phyloP scores from a whole-genome alignment of 2,888 invertebrate species.

The Scelioninae gen. 1 region DNA sequence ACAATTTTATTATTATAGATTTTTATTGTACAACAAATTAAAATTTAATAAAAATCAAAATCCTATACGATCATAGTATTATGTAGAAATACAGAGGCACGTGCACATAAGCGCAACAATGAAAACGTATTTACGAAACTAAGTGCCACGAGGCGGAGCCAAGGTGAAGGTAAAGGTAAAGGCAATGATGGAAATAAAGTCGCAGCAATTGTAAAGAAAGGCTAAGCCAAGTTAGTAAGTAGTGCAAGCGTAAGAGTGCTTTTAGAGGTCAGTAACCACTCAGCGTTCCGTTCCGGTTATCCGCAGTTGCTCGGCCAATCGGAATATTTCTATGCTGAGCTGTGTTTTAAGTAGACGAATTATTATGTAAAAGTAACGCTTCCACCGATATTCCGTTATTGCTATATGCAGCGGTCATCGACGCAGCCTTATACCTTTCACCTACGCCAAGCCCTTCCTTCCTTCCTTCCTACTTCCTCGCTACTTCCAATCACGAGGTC shows the following conservation, averaged over 20 bases:
- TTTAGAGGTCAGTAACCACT: constrained; percentile 80
- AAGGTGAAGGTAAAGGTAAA: constrained; percentile 80
- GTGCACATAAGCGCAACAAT: constrained; percentile 39
- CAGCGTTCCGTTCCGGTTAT: constrained; percentile 80
- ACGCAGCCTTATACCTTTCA: constrained; percentile 65
- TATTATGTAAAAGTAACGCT: constrained; percentile 78
- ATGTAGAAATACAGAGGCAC: constrained; percentile 10
- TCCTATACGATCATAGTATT: constrained; percentile 6
- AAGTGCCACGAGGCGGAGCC: constrained; percentile 70
- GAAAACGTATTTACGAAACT: constrained; percentile 54
- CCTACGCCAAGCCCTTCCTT: constrained; percentile 61
- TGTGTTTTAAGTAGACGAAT: constrained; percentile 74
- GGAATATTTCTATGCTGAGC: constrained; percentile 73
- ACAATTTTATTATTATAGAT: too few relatives aligned
- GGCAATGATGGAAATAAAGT: constrained; percentile 72
- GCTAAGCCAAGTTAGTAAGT: constrained; percentile 82
- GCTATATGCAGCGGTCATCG: constrained; percentile 62
- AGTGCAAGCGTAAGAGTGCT: constrained; percentile 84
- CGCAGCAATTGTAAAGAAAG: constrained; percentile 74
- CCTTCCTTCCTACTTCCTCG: constrained; percentile 37
- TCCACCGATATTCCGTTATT: constrained; percentile 77
- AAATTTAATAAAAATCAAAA: not conserved
- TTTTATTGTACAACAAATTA: not conserved
- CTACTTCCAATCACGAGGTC: constrained; percentile 32
- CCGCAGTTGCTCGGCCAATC: constrained; percentile 74